phyloP scores from a whole-genome alignment of 2,797 vertebrate species.

The Cynopterus sphinx region DNA sequence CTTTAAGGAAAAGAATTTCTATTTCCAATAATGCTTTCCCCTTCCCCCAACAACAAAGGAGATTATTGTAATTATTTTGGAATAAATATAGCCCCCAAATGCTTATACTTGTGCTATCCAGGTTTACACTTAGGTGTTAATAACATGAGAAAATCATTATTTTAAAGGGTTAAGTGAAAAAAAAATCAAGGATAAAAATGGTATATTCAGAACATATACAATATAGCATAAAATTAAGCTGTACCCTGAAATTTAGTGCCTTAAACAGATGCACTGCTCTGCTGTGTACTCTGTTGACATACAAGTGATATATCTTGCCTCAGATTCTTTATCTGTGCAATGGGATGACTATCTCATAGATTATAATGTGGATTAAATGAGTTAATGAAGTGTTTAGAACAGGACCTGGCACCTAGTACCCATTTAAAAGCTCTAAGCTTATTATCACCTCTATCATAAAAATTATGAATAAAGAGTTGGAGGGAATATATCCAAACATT shows the following conservation, averaged over 20 bases:
- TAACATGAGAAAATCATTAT: background rate
- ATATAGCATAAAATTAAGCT: background rate
- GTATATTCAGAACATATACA: background rate
- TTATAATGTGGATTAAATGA: background rate
- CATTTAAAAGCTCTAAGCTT: background rate
- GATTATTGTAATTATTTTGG: background rate
- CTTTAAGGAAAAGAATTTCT: constrained; percentile 19
- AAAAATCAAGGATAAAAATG: constrained; percentile 12
- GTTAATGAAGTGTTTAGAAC: background rate
- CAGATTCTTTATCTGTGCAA: background rate
- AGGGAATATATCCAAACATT: background rate
- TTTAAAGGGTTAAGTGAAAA: background rate
- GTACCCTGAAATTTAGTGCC: background rate
- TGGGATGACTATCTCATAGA: background rate
- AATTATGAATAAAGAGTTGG: background rate
- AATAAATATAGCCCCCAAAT: background rate
- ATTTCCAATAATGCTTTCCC: background rate
- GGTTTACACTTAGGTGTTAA: background rate
- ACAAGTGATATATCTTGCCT: background rate
- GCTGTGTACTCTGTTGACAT: background rate
- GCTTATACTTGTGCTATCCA: background rate
- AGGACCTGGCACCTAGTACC: background rate
- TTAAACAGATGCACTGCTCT: background rate
- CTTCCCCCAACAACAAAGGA: background rate
- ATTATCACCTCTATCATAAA: background rate